Evolutionary conservation across 2,113 vertebrate species (phyloP).

Genomic region (Anoura caudifer): DNA sequence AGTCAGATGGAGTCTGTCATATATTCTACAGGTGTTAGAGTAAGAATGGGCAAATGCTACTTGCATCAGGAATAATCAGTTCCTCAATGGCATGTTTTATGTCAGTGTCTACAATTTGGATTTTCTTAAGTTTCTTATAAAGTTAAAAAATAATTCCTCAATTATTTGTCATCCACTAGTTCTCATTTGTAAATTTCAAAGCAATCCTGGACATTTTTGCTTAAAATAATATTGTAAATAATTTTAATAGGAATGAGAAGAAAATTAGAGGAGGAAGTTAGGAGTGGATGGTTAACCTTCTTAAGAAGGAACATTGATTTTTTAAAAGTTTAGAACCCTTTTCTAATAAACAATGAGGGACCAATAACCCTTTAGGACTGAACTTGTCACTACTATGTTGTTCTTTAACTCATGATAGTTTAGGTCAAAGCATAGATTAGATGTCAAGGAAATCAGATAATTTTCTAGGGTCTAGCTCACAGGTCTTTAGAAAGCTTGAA

Average conservation of each 20-base stretch:
- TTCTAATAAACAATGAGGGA: not conserved
- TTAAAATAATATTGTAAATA: not conserved
- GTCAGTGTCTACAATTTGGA: not conserved
- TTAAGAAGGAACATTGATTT: not conserved
- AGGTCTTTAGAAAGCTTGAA: not conserved
- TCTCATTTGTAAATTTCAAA: not conserved
- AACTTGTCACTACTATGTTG: not conserved
- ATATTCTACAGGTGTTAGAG: not conserved
- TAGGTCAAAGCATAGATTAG: not conserved
- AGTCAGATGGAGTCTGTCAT: not conserved
- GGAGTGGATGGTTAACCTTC: not conserved
- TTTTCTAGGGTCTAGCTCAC: not conserved
- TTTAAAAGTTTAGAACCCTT: not conserved
- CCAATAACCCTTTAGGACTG: not conserved
- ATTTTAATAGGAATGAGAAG: not conserved
- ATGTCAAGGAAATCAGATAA: not conserved
- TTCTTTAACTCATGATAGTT: not conserved
- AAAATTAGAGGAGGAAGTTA: not conserved
- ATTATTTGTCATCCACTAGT: slow-evolving; percentile 3
- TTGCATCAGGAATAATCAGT: not conserved
- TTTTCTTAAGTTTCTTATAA: not conserved
- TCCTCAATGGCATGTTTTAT: not conserved
- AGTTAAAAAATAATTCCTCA: slow-evolving; percentile 13
- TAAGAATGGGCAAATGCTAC: not conserved
- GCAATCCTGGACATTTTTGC: not conserved